Base-by-base conservation (phyloP, 2,797 vertebrate species). In the Anisognathus igniventris region DNA sequence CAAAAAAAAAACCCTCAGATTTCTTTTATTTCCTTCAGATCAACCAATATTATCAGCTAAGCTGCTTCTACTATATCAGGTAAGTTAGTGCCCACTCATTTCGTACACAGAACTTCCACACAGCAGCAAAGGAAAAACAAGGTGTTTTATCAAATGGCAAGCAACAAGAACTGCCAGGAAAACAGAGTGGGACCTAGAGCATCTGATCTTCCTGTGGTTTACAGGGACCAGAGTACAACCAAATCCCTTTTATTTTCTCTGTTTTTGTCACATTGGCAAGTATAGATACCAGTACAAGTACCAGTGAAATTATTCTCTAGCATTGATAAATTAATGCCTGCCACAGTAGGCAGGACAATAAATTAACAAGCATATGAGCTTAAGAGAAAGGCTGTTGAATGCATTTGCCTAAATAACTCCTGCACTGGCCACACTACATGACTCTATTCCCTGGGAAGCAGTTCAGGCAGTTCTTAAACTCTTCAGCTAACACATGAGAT, bases 351-450 rank as follows among this genome's bases (percentile, higher is more conserved):
- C 82, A 93, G 66, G 31, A 82, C 37, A 8, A 87, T 73, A 87
- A 91, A 85, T 92, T 75, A 94, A 17, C n/a, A 90, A 90, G 90
- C 44, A 93, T 50, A 90, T 80, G 20, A 80, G 45, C 58, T 90
- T 79, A 67, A 83, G 61, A 71, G 57, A 71, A 83, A 77, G 45
- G 27, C 28, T 88, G 15, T 61, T 80, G 61, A 91, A 88, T 35
- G 42, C 6, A 33, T 92, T 95, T 91, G 45, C 67, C 48, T 85
- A 57, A 81, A 27, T 75, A 84, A 64, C 67, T 76, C 67, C 53
- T 76, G 53, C 35, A 25, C 48, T 73, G 60, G 10, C 48, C 58
- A 40, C 60, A 62, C 24, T 17, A 62, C 35, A 47, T 56, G 47
- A 56, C 67, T 54, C 24, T 76, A 20, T 82, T 82, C 64, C 53